Percentiles rank a stretch among this genome's conserved stretches.
phyloP scores from a whole-genome alignment of 2,797 vertebrate genomes.

The Enteromius trimaculatus region DNA sequence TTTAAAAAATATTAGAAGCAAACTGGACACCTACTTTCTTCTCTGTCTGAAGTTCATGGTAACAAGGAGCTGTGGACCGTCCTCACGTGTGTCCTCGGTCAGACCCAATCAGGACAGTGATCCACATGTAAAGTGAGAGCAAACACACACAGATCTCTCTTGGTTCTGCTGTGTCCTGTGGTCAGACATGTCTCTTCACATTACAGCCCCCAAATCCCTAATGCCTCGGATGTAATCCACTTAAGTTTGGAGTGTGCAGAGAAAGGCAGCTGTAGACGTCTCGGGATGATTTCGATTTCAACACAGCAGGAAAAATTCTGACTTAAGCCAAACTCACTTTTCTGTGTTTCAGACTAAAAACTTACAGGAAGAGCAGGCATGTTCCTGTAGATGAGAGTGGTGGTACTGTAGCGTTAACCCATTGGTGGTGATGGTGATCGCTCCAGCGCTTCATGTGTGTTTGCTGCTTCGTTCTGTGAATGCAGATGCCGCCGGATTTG shows the following conservation, averaged over 20 bases:
- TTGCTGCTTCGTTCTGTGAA: slow-evolving; percentile 56
- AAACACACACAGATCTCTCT: slow-evolving; percentile 60
- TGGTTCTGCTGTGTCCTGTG: slow-evolving; percentile 70
- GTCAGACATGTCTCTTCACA: slow-evolving; percentile 60
- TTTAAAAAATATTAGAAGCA: neutral
- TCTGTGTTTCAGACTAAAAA: slow-evolving; percentile 25
- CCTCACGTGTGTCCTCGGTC: slow-evolving; percentile 66
- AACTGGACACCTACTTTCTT: slow-evolving; percentile 73
- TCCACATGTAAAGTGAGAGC: slow-evolving; percentile 68
- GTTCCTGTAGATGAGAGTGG: neutral
- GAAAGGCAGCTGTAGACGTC: slow-evolving; percentile 55
- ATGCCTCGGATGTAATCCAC: slow-evolving; percentile 74
- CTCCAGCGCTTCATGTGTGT: slow-evolving; percentile 37
- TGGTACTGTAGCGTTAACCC: slow-evolving; percentile 1
- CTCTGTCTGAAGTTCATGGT: slow-evolving; percentile 73
- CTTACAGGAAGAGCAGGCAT: slow-evolving; percentile 54
- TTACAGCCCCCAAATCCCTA: slow-evolving; percentile 58
- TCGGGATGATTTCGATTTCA: slow-evolving; percentile 59
- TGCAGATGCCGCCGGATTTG: slow-evolving; percentile 48
- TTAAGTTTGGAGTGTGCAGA: slow-evolving; percentile 63
- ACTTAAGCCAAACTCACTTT: slow-evolving; percentile 56
- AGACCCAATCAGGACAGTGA: slow-evolving; percentile 76
- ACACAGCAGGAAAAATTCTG: slow-evolving; percentile 50
- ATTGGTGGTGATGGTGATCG: slow-evolving; percentile 22
- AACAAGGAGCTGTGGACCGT: slow-evolving; percentile 66